A percentile compares a stretch with the other conserved stretches of the same genome.
These are phyloP conservation scores for Coregonus suidteri DNA, from an alignment of 2,797 vertebrate genomes.

Conservation along the genomic window DNA sequence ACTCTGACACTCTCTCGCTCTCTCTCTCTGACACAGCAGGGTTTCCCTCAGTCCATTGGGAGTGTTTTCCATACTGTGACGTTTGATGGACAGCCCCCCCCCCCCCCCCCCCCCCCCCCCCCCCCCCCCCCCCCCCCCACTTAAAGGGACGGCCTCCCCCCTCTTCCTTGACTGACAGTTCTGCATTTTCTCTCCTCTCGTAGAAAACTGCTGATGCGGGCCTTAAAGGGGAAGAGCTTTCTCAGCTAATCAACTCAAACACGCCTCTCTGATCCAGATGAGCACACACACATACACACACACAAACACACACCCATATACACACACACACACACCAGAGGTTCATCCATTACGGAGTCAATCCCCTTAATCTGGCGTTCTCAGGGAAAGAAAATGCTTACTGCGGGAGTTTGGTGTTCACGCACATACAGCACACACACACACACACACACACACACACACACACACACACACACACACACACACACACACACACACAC, in stretches of 20 bases:
- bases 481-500: constrained; percentile 48
- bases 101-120: constrained; percentile 46
- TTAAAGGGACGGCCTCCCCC: constrained; percentile 67
- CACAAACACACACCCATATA: constrained; percentile 16
- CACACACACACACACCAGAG: constrained; percentile 65
- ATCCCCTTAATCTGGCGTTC: constrained; percentile 79
- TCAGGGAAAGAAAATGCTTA: constrained; percentile 77
- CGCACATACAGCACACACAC: constrained; percentile 54
- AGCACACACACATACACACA: constrained; percentile 11
- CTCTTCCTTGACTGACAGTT: constrained; percentile 64
- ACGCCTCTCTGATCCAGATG: constrained; percentile 65
- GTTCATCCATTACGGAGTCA: constrained; percentile 80
- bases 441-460: constrained; percentile 50
- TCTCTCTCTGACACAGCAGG: constrained; percentile 57
- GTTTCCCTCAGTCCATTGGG: constrained; percentile 50
- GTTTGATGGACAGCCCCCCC: constrained; percentile 69
- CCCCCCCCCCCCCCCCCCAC: constrained; percentile 47
- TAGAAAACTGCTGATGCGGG: constrained; percentile 77
- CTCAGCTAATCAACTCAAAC: constrained; percentile 79
- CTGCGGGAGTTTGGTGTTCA: constrained; percentile 68
- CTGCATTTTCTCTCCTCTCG: constrained; percentile 63
- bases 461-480: constrained; percentile 55
- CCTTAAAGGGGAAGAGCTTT: constrained; percentile 73
- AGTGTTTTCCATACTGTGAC: constrained; percentile 52
- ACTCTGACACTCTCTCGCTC: no score